Evolutionary conservation across 2,113 vertebrate genomes (phyloP).

Genomic region (Phoxinus phoxinus): DNA sequence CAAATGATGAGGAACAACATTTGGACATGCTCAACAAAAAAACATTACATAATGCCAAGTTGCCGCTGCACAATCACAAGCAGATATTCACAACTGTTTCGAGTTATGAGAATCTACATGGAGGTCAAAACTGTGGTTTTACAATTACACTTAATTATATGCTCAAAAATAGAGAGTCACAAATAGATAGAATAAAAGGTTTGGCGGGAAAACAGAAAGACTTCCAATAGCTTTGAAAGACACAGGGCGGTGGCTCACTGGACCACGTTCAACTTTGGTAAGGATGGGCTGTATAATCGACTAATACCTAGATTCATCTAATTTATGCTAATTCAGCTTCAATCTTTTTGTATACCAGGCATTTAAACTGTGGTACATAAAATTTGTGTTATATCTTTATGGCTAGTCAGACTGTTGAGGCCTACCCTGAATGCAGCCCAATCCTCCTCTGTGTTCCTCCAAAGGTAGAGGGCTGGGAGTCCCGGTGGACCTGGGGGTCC

Average conservation of each 20-base stretch:
- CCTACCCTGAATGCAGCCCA: slow-evolving; percentile 78
- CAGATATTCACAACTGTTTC: slow-evolving; percentile 44
- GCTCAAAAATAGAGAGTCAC: slow-evolving; percentile 53
- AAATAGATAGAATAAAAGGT: slow-evolving; percentile 11
- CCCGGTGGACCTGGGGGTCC: slow-evolving; percentile 77
- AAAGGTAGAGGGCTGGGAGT: slow-evolving; percentile 77
- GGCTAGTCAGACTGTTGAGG: slow-evolving; percentile 23
- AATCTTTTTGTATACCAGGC: not conserved
- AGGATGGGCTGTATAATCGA: not conserved
- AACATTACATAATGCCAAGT: slow-evolving; percentile 14
- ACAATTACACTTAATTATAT: slow-evolving; percentile 53
- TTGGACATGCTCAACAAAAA: not conserved
- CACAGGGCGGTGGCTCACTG: slow-evolving; percentile 31
- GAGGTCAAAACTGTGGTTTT: slow-evolving; percentile 55
- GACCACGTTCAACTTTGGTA: not conserved
- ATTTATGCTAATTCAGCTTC: not conserved
- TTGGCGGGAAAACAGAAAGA: slow-evolving; percentile 41
- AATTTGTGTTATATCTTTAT: not conserved
- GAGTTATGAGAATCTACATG: slow-evolving; percentile 37
- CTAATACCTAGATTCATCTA: not conserved
- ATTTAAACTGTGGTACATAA: not conserved
- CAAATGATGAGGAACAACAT: slow-evolving; percentile 27
- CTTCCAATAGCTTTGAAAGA: not conserved
- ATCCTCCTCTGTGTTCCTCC: slow-evolving; percentile 82
- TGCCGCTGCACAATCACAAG: not conserved